These are phyloP conservation scores for Myrmophylax atrothorax DNA, from an alignment of 2,113 vertebrate species.

Conservation along the genomic window DNA sequence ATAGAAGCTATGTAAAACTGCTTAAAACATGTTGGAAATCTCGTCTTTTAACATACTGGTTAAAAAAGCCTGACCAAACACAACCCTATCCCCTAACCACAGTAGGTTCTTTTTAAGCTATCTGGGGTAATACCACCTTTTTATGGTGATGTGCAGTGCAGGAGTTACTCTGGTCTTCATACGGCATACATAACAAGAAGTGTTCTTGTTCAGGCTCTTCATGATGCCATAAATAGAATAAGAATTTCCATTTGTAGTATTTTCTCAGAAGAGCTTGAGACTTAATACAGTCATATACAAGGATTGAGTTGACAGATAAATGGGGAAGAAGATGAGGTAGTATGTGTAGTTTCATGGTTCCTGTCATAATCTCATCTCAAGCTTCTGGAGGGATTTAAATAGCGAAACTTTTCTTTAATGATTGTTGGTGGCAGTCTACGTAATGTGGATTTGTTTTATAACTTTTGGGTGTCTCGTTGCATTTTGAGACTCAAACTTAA, in stretches of 20 bases:
- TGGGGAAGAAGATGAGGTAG: background rate
- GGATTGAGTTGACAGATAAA: background rate
- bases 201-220: background rate
- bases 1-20: rapidly evolving
- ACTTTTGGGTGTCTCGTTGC: background rate
- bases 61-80: background rate
- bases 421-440: background rate
- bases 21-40: background rate
- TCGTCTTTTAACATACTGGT: background rate
- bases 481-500: background rate
- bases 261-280: background rate
- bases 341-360: background rate
- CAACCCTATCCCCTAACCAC: no score
- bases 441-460: background rate
- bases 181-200: background rate
- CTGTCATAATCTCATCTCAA: background rate
- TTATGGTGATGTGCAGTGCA: background rate
- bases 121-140: background rate
- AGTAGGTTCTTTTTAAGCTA: background rate
- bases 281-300: background rate
- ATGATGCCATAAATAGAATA: background rate
- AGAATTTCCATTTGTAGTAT: background rate
- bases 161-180: background rate
- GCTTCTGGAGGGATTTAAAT: background rate
- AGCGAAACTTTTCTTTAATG: background rate